Percentiles rank a stretch among this genome's conserved stretches.
These are phyloP conservation scores for Erpetoichthys calabaricus DNA, from an alignment of 2,797 vertebrate genomes.

Conservation along the genomic window DNA sequence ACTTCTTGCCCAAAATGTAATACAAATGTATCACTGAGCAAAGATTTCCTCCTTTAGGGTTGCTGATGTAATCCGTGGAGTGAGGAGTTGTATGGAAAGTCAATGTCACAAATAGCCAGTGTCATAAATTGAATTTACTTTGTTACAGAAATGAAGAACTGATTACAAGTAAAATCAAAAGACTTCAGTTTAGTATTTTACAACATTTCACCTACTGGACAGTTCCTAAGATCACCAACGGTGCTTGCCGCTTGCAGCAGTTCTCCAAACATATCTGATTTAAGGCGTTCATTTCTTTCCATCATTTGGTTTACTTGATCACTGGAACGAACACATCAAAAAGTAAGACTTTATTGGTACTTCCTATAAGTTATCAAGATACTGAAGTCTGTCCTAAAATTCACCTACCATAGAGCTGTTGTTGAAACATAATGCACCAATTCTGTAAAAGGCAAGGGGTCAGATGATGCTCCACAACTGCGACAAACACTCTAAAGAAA, in stretches of 20 bases:
- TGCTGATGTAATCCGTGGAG: too few species aligned
- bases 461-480: conserved; percentile 88
- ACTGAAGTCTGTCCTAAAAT: not conserved
- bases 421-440: conserved; percentile 94
- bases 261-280: conserved; percentile 82
- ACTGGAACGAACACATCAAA: conserved; percentile 25
- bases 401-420: conserved; percentile 83
- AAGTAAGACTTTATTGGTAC: not conserved
- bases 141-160: too few species aligned
- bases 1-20: too few species aligned
- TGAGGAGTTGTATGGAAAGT: too few species aligned
- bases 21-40: too few species aligned
- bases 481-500: conserved; percentile 73
- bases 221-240: conserved; percentile 80
- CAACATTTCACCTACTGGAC: conserved; percentile 65
- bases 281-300: conserved; percentile 69
- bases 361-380: not conserved
- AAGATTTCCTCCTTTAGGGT: too few species aligned
- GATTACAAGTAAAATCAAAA: too few species aligned
- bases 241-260: conserved; percentile 81
- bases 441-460: conserved; percentile 89
- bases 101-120: too few species aligned
- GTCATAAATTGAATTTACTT: too few species aligned
- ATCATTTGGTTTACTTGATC: conserved; percentile 57
- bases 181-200: too few species aligned